Base-by-base conservation (phyloP, 2,797 vertebrate species). In the Arnoldichthys spilopterus region DNA sequence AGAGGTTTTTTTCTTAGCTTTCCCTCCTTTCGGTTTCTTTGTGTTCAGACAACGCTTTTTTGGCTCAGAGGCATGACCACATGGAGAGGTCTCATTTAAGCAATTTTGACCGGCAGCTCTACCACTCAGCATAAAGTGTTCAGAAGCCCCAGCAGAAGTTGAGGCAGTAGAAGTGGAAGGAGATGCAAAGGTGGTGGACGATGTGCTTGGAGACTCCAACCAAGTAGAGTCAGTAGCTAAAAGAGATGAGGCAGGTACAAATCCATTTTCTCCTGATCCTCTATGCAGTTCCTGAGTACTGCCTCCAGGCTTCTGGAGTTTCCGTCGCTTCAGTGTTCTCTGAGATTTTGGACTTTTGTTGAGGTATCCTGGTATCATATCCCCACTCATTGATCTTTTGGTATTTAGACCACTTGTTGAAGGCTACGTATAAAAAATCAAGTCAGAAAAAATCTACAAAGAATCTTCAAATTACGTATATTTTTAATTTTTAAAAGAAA, bases 301-400 rank as follows among this genome's bases (percentile, higher is more conserved):
- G 20, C 53, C 4, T 22, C 15, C 43, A 15, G n/a, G 12, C 2
- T 76, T 24, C 7, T 43, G 73, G 37, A 92, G 40, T 9, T 82
- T 86, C 20, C 90, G 81, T 26, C 93, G 91, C 49, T 94, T 94
- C 18, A 83, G 61, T n/a, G 62, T 84, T 58, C 77, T 87, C 59
- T 75, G 47, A 2, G 86, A 82, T 15, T 8, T 68, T 0, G 75
- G 66, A 7, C 83, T 82, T 28, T 56, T 80, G 59, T 56, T 43
- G 16, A 70, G 66, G 73, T 80, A 62, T 77, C 77, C 81, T 59
- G 77, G 77, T 24, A 72, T 67, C 22, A 16, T 26, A 24, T 75
- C 74, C 26, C 1, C n/a, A 45, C 2, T 66, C 34, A 74, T 68
- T 12, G 26, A 54, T 8, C 22, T 73, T 37, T 22, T 62, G 34